These are phyloP conservation scores for Ondatra zibethicus DNA, from an alignment of 2,113 vertebrate genomes.

Conservation along the genomic window DNA sequence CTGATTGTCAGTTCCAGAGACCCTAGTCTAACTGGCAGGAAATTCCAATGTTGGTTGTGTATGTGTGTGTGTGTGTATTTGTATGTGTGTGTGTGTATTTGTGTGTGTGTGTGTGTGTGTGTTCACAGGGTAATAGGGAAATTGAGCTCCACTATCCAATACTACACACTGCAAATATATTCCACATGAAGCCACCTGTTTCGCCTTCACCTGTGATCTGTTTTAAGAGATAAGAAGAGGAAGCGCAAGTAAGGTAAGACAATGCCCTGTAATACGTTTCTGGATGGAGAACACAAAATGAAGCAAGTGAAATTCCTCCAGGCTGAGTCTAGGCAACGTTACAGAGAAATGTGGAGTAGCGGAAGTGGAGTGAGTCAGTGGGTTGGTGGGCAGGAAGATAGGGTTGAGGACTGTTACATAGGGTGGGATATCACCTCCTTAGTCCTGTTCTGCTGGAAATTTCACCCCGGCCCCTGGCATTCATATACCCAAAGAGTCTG, in stretches of 20 bases:
- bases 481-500: too few relatives aligned
- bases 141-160: not conserved
- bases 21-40: not conserved
- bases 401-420: not conserved
- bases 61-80: too few relatives aligned
- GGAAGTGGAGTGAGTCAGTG: not conserved
- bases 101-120: too few relatives aligned
- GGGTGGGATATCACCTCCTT: not conserved
- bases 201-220: not conserved
- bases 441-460: not conserved
- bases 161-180: not conserved
- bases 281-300: not conserved
- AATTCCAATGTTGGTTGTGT: not conserved
- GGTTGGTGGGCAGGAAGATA: not conserved
- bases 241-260: not conserved
- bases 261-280: not conserved
- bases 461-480: too few relatives aligned
- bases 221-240: not conserved
- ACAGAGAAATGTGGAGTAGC: not conserved
- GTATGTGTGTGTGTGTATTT: too few relatives aligned
- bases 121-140: not conserved
- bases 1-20: not conserved
- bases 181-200: not conserved
- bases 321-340: not conserved
- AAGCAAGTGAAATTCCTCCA: not conserved